Evolutionary conservation across 2,113 vertebrate genomes (phyloP).

Genomic region (Struthidea cinerea): DNA sequence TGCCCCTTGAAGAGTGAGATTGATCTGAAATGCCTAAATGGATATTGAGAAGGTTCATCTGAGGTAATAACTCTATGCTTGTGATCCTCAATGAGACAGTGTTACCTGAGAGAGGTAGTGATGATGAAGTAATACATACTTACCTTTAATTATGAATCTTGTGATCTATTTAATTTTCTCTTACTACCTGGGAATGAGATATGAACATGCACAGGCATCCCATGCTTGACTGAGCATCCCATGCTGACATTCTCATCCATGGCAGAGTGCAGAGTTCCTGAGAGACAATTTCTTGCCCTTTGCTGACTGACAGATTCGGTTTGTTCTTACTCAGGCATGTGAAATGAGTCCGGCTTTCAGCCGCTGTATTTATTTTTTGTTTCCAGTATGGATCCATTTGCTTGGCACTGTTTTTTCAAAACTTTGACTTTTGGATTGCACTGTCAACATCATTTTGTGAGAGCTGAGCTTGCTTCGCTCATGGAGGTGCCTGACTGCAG

Average conservation of each 20-base stretch:
- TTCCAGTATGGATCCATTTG: neutral
- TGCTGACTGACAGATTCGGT: conserved; percentile 28
- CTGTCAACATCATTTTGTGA: neutral
- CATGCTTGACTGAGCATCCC: neutral
- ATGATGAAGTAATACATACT: neutral
- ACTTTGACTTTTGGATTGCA: neutral
- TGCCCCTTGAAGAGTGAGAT: neutral
- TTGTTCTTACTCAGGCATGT: conserved; percentile 7
- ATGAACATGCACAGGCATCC: neutral
- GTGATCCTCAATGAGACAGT: neutral
- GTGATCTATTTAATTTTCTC: neutral
- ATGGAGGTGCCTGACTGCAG: neutral
- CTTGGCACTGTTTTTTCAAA: neutral
- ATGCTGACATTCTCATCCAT: neutral
- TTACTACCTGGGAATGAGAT: neutral
- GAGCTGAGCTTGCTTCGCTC: neutral
- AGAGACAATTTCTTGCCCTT: neutral
- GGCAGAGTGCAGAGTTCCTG: neutral
- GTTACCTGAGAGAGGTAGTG: neutral
- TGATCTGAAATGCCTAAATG: neutral
- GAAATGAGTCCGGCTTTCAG: neutral
- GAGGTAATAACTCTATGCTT: neutral
- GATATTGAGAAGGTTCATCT: neutral
- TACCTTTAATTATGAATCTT: neutral
- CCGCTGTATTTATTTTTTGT: neutral